Base-by-base conservation (phyloP, 1,140 invertebrate genomes). In the Drosophila varians region DNA sequence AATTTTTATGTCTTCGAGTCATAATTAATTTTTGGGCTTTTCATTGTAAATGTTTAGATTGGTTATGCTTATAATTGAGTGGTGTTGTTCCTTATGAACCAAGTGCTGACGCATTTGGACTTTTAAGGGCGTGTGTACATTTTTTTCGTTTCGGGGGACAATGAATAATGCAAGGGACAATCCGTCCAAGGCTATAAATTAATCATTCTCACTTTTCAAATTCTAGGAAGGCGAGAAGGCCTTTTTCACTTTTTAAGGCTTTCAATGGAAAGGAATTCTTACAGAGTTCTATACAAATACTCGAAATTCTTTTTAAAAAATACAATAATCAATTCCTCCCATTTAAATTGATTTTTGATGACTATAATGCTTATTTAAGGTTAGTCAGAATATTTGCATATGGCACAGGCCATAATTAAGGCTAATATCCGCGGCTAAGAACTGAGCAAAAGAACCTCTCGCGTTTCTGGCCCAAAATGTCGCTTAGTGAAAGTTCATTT, bases 11-110 rank as follows among this genome's bases (percentile, higher is more conserved):
- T 53, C 40, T 2, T 18, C 12, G 26, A 68, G 46, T 61, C 42
- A 64, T 83, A 77, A 83, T 84, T 86, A 65, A 65, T 55, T 62
- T 83, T 74, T 84, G 65, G 75, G 46, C 61, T 84, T 84, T 83
- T 79, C n/a, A 57, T 57, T 47, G 21, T 21, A 49, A 43, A 11
- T 52, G 23, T 36, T 58, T 21, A 45, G 42, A 55, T 43, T 28
- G 42, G 4, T 28, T 55, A 48, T 46, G 47, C 26, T 21, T 52
- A 26, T 34, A 40, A 55, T 65, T 49, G 18, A 49, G 68, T 66
- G 42, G 21, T 31, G 54, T 65, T 28, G 18, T 34, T 48, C n/a
- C 36, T 28, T 42, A 42, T 47, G 26, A 25, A 16, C n/a, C 25
- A 16, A 26, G 43, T 19, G 52, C 53, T 76, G 65, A 61, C 58